Base-by-base conservation (phyloP, 2,888 invertebrate genomes). In the Mythimna pallens region DNA sequence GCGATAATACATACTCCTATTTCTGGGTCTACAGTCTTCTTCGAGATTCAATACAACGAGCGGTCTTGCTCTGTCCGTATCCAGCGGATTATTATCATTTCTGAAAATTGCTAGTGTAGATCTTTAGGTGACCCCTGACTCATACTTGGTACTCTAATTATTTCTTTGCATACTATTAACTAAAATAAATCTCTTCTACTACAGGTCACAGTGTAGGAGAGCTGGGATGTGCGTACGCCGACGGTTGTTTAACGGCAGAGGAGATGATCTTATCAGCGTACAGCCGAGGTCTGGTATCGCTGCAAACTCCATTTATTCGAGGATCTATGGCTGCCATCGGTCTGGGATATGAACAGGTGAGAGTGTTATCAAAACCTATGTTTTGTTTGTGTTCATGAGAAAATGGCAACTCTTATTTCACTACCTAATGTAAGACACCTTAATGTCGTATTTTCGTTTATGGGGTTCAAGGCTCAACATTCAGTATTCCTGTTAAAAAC, bases 161-260 rank as follows among this genome's bases (percentile, higher is more conserved):
- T 20, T 20, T 5, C 47, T 20, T 20, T 20, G 20, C 50, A 47
- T 47, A 20, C 17, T 47, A 17, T 47, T 12, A 47, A 47, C 47
- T 17, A 47, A 4, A 47, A 5, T 20, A 52, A 52, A n/a, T 52
- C n/a, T 52, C 20, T 52, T 52, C 50, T n/a, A 8, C 50, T n/a
- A 8, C 71, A 96, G 99, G 99, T 1, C 99, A 99, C 92, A 99
- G 99, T 34, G 98, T 99, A 0, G 99, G 99, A 36, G 99, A 99
- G 92, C 95, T 99, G 40, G 99, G 98, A 0, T 99, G 99, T 91
- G 99, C 98, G 0, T 99, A 99, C 92, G 99, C 99, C 2, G 99
- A 99, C 91, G 98, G 98, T 0, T 98, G 98, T 81, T 96, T 99
- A 73, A 98, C 98, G 0, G 97, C 98, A 0, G 98, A 98, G 88